Base-by-base conservation (phyloP, 2,888 invertebrate species). In the Lucinisca nassula region DNA sequence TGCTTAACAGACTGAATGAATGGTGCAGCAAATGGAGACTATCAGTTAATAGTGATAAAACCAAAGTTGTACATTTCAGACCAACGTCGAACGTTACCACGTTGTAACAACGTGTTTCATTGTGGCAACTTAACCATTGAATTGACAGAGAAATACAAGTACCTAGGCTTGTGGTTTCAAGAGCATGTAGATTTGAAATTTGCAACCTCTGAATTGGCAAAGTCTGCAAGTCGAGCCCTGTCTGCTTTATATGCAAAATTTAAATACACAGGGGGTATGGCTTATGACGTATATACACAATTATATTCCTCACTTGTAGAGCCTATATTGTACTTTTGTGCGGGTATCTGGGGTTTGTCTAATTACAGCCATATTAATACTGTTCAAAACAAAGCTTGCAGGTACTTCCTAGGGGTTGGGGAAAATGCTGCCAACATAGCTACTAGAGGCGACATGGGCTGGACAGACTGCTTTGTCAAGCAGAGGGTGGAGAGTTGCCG, bases 141-240 rank as follows among this genome's bases (percentile, higher is more conserved):
- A 8, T 40, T 30, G 8, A 70, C 35, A 27, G 61, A 76, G 4
- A 70, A 73, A 27, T 82, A 86, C n/a, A 86, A 82, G 38, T 87
- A 87, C 58, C 49, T 82, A 37, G 87, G 87, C 8, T 21, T 87
- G 10, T 87, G 84, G 87, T 76, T 87, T 30, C 72, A 84, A 24
- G 78, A 87, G 30, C 35, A 73, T 21, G n/a, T 73, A 30, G 73
- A 73, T 38, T n/a, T 73, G n/a, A 73, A 73, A n/a, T 73, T 40
- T 40, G 73, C 73, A 6, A 40, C 45, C 2, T 73, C 73, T 12
- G 73, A 73, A 37, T 73, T 73, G 38, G 73, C 73, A 67, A 70
- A 72, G n/a, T 58, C 67, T 21, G 79, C 81, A 10, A 30, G 49
- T 24, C 55, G 81, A 55, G 21, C 80, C 8, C 45, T 82, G 24